Conservation (phyloP, 2,888 invertebrate species). For the Invenusta paracnida region DNA sequence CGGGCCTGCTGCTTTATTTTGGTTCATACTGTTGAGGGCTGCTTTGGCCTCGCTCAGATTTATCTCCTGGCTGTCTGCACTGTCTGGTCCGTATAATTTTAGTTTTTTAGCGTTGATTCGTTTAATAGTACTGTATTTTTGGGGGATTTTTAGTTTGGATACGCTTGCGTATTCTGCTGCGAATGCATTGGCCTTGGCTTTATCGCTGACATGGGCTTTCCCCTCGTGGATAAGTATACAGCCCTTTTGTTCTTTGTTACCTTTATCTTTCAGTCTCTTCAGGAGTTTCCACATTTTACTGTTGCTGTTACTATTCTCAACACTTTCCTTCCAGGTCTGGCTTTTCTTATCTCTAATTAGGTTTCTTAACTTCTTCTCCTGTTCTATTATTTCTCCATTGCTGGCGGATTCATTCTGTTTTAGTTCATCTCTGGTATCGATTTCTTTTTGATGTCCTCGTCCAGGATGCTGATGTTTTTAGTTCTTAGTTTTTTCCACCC, state of each 20-base stretch:
- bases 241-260: not conserved
- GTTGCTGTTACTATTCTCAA: not conserved
- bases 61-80: not conserved
- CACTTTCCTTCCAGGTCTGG: not conserved
- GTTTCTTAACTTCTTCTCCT: not conserved
- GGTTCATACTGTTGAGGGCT: not conserved
- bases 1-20: not conserved
- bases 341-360: not conserved
- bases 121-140: not conserved
- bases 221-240: not conserved
- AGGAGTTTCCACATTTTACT: conserved; percentile 12
- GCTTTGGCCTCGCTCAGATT: not conserved
- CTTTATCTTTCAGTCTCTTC: not conserved
- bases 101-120: not conserved
- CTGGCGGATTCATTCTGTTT: not conserved
- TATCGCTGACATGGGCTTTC: not conserved
- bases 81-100: not conserved
- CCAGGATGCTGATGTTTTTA: not conserved
- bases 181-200: not conserved
- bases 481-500: not conserved
- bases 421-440: not conserved
- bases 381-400: not conserved
- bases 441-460: not conserved
- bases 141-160: not conserved
- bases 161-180: not conserved